Evolutionary conservation across 2,797 vertebrate genomes (phyloP).

Genomic region (Paguma larvata): DNA sequence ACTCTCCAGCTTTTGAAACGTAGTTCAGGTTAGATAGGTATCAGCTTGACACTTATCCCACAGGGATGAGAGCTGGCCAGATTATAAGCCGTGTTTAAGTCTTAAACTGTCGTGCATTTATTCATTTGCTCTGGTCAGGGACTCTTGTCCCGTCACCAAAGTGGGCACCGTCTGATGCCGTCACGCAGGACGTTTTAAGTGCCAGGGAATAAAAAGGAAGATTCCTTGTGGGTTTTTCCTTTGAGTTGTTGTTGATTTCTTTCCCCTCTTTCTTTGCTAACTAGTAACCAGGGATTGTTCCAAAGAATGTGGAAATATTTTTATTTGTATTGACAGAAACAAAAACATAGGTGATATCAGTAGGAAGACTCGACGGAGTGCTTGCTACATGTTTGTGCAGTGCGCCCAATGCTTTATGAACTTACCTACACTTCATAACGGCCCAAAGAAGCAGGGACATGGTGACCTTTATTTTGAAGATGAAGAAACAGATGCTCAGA

Average conservation of each 20-base stretch:
- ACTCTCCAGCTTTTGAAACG: constrained; percentile 4
- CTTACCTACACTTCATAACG: background rate
- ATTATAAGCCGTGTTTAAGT: background rate
- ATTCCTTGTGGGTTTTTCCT: background rate
- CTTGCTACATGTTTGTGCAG: background rate
- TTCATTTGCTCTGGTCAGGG: constrained; percentile 48
- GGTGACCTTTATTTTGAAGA: background rate
- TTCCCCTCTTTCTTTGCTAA: background rate
- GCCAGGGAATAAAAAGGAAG: background rate
- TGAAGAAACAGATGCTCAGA: background rate
- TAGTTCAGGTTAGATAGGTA: background rate
- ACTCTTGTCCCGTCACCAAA: background rate
- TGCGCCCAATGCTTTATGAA: background rate
- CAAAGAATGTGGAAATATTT: background rate
- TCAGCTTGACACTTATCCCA: constrained; percentile 24
- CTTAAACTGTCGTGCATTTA: constrained; percentile 9
- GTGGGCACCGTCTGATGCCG: constrained; percentile 18
- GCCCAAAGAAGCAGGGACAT: background rate
- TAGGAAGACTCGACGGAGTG: background rate
- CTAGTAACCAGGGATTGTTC: background rate
- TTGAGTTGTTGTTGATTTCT: background rate
- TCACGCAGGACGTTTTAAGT: background rate
- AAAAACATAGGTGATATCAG: background rate
- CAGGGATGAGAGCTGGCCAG: background rate
- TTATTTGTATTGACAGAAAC: background rate